phyloP scores from a whole-genome alignment of 2,888 invertebrate genomes.

The Cheilosia variabilis region DNA sequence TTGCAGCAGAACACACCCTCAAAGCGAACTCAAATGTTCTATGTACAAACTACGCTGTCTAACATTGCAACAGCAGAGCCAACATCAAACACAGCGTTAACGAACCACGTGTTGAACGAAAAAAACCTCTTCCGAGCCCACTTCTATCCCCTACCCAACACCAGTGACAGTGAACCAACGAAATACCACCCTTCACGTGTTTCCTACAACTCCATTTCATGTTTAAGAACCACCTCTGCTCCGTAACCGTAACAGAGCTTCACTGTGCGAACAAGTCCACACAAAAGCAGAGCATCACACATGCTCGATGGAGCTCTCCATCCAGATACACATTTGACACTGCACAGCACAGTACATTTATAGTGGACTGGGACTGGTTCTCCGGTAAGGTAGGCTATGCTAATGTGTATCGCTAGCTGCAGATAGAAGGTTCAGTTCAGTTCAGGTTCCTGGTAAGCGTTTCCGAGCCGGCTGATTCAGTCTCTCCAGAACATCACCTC shows the following conservation, averaged over 20 bases:
- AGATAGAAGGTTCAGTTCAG: conserved; percentile 37
- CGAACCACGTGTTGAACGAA: conserved; percentile 28
- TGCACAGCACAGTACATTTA: conserved; percentile 11
- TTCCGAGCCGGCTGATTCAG: conserved; percentile 58
- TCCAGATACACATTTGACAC: background rate
- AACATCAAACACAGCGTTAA: conserved; percentile 41
- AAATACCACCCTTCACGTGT: conserved; percentile 7
- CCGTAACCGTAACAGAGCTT: background rate
- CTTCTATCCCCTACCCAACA: background rate
- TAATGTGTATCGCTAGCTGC: conserved; percentile 18
- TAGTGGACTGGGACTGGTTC: background rate
- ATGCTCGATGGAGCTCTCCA: conserved; percentile 22
- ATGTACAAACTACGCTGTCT: background rate
- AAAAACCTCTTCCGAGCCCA: background rate
- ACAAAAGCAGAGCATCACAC: conserved; percentile 5
- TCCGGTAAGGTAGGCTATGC: conserved; percentile 2
- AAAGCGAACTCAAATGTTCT: background rate
- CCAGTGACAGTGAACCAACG: background rate
- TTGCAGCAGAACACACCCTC: conserved; percentile 40
- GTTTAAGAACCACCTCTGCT: background rate
- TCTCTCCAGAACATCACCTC: conserved; percentile 65
- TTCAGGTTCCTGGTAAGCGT: conserved; percentile 52
- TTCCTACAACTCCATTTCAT: background rate
- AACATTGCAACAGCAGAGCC: conserved; percentile 42
- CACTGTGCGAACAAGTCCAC: conserved; percentile 5